Evolutionary conservation across 2,888 invertebrate species (phyloP).

Genomic region (Plagodis dolabraria): DNA sequence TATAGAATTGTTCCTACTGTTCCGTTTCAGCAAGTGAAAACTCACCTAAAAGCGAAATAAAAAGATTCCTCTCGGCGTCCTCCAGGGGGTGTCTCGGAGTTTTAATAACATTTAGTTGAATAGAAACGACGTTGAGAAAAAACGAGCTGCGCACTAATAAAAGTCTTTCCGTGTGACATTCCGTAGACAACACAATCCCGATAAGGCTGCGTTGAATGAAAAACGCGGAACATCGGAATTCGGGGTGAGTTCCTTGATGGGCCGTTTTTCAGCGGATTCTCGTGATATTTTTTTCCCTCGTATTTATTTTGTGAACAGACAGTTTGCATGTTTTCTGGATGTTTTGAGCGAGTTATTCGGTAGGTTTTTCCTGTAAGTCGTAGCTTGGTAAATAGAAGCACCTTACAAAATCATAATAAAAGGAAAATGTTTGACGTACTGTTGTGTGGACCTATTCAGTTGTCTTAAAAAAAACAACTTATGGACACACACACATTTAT

Average conservation of each 20-base stretch:
- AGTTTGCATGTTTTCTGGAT: conserved; percentile 11
- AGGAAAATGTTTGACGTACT: too few relatives aligned
- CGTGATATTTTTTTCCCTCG: conserved; percentile 5
- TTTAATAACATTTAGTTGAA: conserved; percentile 29
- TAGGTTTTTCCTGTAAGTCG: too few relatives aligned
- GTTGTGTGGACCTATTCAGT: too few relatives aligned
- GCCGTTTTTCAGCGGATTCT: background rate
- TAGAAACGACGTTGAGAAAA: conserved; percentile 13
- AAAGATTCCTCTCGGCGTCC: conserved; percentile 1
- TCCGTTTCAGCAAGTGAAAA: background rate
- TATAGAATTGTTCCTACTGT: background rate
- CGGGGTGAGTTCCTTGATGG: conserved; percentile 9
- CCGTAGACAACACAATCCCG: conserved; percentile 25
- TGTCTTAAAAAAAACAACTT: too few relatives aligned
- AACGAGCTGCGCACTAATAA: conserved; percentile 19
- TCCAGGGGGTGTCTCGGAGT: conserved; percentile 4
- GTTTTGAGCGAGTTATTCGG: too few relatives aligned
- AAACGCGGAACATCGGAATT: conserved; percentile 16
- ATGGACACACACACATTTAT: too few relatives aligned
- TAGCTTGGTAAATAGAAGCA: too few relatives aligned
- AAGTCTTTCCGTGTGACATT: conserved; percentile 22
- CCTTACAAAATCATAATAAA: too few relatives aligned
- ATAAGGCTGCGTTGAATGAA: conserved; percentile 26
- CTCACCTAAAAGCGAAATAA: conserved; percentile 1
- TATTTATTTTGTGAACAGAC: conserved; percentile 14